These are phyloP conservation scores for Apis cerana DNA, from an alignment of 1,140 invertebrate genomes.

Conservation along the genomic window DNA sequence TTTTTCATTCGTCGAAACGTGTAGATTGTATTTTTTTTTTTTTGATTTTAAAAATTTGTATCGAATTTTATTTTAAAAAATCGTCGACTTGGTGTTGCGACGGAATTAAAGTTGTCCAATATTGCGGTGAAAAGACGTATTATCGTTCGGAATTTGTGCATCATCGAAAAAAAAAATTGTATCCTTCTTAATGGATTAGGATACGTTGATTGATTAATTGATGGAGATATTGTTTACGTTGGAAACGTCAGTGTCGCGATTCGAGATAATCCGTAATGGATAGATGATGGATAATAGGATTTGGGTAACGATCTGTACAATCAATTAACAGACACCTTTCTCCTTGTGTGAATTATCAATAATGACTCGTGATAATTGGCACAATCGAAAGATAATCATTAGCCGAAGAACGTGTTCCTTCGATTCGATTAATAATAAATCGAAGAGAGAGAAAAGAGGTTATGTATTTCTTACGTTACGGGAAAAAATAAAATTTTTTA, in stretches of 20 bases:
- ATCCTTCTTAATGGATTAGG: background rate
- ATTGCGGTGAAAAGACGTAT: too few relatives aligned
- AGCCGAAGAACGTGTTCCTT: background rate
- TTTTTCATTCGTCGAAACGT: background rate
- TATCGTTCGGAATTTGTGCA: too few relatives aligned
- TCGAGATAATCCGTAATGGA: slow-evolving; percentile 16
- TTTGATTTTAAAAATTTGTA: background rate
- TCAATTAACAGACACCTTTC: slow-evolving; percentile 6
- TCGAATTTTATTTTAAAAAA: background rate
- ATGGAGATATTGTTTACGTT: background rate
- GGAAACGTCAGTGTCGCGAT: slow-evolving; percentile 12
- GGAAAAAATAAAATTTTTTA: too few relatives aligned
- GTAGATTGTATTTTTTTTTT: background rate
- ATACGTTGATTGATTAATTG: slow-evolving; percentile 20
- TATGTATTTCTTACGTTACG: too few relatives aligned
- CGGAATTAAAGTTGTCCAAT: too few relatives aligned
- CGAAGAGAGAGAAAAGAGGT: too few relatives aligned
- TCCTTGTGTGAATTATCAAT: background rate
- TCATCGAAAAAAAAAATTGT: background rate
- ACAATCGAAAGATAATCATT: background rate
- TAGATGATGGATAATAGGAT: slow-evolving; percentile 13
- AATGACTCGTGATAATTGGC: background rate
- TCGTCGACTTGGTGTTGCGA: too few relatives aligned
- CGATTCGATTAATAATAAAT: too few relatives aligned
- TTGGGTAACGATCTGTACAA: slow-evolving; percentile 19